Conservation (phyloP, 1,140 invertebrate genomes). For the Drosophila navojoa region DNA sequence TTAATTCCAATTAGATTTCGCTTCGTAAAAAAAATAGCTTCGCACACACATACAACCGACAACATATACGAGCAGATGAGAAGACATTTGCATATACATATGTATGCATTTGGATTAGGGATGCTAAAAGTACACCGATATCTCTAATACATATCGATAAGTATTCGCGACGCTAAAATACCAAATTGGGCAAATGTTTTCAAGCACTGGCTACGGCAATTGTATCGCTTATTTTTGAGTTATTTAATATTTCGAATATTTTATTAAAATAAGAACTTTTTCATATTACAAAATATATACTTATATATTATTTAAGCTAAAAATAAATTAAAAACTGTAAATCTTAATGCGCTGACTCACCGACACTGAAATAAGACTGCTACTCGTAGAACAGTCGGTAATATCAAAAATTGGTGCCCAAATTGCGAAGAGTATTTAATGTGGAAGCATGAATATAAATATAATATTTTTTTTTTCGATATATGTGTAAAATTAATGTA, state of each 20-base stretch:
- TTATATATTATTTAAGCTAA: too few relatives aligned
- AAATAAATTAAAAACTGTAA: too few relatives aligned
- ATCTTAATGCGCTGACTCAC: too few relatives aligned
- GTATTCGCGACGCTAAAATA: slow-evolving; percentile 10
- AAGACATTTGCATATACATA: slow-evolving; percentile 64
- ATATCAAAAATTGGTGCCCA: too few relatives aligned
- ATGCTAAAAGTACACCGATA: slow-evolving; percentile 32
- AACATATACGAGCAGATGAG: slow-evolving; percentile 45
- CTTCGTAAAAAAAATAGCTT: slow-evolving; percentile 65
- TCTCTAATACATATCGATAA: slow-evolving; percentile 32
- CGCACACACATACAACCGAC: slow-evolving; percentile 51
- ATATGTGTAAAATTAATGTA: too few relatives aligned
- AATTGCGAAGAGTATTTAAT: too few relatives aligned
- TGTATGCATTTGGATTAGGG: slow-evolving; percentile 46
- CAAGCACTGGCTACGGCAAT: neutral
- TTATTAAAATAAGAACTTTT: neutral
- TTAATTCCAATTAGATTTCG: slow-evolving; percentile 70
- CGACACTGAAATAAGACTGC: too few relatives aligned
- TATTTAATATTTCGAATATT: slow-evolving; percentile 6
- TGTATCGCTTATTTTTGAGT: slow-evolving; percentile 7
- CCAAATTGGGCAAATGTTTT: neutral
- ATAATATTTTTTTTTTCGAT: too few relatives aligned
- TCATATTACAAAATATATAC: too few relatives aligned
- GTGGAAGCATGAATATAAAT: too few relatives aligned
- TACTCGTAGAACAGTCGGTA: too few relatives aligned